Evolutionary conservation across 2,797 vertebrate genomes (phyloP).

Genomic region (Sebastes hubbsi): DNA sequence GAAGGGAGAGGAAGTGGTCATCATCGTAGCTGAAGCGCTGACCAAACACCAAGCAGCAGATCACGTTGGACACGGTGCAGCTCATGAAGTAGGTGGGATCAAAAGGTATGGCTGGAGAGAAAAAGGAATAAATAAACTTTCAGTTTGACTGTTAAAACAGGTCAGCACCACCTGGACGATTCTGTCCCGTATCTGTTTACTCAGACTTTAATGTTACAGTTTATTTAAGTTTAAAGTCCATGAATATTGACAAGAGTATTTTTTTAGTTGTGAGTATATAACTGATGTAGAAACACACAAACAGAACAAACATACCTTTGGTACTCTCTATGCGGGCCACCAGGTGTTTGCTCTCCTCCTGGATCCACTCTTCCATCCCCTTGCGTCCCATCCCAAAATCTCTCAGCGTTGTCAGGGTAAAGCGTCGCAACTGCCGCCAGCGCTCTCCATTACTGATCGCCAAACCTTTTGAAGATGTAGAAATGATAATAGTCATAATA

Average conservation of each 20-base stretch:
- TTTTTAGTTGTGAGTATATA: not conserved
- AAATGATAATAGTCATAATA: not conserved
- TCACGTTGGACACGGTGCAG: constrained; percentile 78
- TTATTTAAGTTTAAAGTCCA: not conserved
- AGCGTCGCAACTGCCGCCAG: constrained; percentile 75
- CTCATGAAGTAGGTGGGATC: constrained; percentile 72
- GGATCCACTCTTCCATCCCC: constrained; percentile 80
- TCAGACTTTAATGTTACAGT: not conserved
- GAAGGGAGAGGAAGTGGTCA: constrained; percentile 64
- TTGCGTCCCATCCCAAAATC: constrained; percentile 84
- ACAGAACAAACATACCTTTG: constrained; percentile 34
- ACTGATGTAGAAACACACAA: not conserved
- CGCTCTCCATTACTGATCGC: constrained; percentile 74
- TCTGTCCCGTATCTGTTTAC: not conserved
- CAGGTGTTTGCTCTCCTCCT: constrained; percentile 76
- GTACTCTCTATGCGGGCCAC: constrained; percentile 35
- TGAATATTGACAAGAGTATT: not conserved
- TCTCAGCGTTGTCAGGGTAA: constrained; percentile 74
- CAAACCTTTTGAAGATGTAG: constrained; percentile 57
- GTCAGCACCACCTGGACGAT: not conserved
- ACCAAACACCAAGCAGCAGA: constrained; percentile 81
- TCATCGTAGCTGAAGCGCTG: constrained; percentile 80
- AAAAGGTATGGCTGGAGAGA: constrained; percentile 55
- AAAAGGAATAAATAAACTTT: not conserved
- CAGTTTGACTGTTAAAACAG: not conserved